These are phyloP conservation scores for Grammomys dolichurus DNA, from an alignment of 2,113 vertebrate genomes.

Conservation along the genomic window DNA sequence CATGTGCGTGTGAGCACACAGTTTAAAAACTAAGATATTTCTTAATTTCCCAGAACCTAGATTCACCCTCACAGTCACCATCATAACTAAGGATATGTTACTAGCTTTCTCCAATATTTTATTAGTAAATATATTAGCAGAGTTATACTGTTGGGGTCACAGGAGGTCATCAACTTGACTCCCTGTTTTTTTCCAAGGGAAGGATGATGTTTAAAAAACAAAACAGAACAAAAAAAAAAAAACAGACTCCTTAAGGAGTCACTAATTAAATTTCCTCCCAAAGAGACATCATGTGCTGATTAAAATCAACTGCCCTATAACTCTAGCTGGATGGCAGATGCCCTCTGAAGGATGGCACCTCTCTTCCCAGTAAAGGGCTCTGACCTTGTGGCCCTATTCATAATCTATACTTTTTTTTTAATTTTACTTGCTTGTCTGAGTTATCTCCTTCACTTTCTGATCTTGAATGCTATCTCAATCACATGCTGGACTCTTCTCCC, in stretches of 20 bases:
- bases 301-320: slow-evolving; percentile 29
- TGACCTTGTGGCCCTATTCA: background rate
- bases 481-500: background rate
- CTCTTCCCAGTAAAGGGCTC: background rate
- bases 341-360: background rate
- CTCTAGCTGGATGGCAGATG: background rate
- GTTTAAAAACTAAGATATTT: background rate
- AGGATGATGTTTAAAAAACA: background rate
- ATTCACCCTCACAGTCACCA: background rate
- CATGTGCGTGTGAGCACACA: background rate
- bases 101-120: background rate
- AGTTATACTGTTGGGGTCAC: background rate
- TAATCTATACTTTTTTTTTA: background rate
- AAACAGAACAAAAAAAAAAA: background rate
- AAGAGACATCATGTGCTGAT: background rate
- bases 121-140: slow-evolving; percentile 40
- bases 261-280: slow-evolving; percentile 55
- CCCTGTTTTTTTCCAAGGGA: background rate
- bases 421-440: background rate
- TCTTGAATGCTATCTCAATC: background rate
- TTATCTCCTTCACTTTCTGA: background rate
- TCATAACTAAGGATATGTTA: background rate
- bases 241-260: background rate
- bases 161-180: slow-evolving; percentile 15
- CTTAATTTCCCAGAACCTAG: slow-evolving; percentile 36